phyloP scores from a whole-genome alignment of 2,888 invertebrate genomes.

The Drosophila putrida region DNA sequence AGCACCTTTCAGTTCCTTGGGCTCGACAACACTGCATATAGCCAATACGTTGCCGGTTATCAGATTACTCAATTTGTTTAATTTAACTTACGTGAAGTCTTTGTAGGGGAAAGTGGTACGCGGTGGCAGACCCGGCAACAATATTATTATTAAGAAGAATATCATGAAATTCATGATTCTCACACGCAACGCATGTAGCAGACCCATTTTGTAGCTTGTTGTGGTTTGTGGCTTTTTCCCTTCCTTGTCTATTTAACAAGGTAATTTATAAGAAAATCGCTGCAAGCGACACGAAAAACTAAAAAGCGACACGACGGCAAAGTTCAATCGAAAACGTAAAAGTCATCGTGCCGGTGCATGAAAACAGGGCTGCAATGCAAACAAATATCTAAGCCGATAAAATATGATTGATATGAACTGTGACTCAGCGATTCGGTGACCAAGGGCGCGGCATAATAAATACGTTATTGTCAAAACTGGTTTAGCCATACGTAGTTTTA shows the following conservation, averaged over 20 bases:
- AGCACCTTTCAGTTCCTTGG: conserved; percentile 87
- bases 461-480: neutral
- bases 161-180: conserved; percentile 86
- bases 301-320: conserved; percentile 78
- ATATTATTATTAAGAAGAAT: conserved; percentile 87
- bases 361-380: conserved; percentile 47
- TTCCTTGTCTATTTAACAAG: conserved; percentile 12
- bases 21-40: conserved; percentile 85
- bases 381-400: conserved; percentile 19
- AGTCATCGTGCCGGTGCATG: conserved; percentile 68
- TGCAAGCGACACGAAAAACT: conserved; percentile 22
- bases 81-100: conserved; percentile 88
- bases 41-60: neutral
- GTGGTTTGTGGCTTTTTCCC: conserved; percentile 11
- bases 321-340: conserved; percentile 70
- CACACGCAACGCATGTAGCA: conserved; percentile 85
- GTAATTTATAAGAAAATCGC: conserved; percentile 34
- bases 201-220: conserved; percentile 76
- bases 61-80: neutral
- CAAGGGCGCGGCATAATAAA: neutral
- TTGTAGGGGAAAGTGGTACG: conserved; percentile 88
- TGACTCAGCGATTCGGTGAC: conserved; percentile 17
- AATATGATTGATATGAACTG: conserved; percentile 22
- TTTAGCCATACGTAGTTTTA: neutral
- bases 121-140: conserved; percentile 92